Evolutionary conservation across 2,888 invertebrate species (phyloP), one percentile per base, ranked within the genome.

Genomic region (Sussaba pulchella): DNA sequence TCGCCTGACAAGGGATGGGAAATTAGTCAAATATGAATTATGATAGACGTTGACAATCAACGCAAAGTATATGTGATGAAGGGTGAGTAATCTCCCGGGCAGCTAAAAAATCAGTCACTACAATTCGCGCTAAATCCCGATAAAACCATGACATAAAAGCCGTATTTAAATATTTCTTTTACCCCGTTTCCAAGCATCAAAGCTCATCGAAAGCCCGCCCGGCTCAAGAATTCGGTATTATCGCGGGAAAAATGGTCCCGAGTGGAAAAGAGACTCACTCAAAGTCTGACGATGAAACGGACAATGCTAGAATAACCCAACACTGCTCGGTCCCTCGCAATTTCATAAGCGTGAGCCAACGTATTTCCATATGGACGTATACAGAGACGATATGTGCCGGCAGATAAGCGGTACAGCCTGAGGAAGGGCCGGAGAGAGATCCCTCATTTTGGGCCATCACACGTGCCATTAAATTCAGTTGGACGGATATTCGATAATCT

Each of bases 391-490:
- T 26, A n/a, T 6, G 5, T 26, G 26, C 26, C 19, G 12, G 24
- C 14, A 9, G 26, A 14, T 8, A 12, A 26, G 6, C 31, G 31
- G 26, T 54, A 24, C 17, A 14, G 24, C n/a, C 17, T 10, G 24
- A 4, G 69, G 19, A 12, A 14, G 19, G 14, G 1, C 19, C 43
- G 9, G 50, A 78, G 70, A 57, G 64, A 82, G 71, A 81, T 83
- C 82, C 82, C 59, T 74, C 82, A 81, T 81, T 82, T 85, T 83
- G 59, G 75, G 71, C 79, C 84, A 87, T 86, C 85, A 85, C 82
- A 84, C 83, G 83, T 85, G 63, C 78, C 82, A 84, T 86, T 84
- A 85, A 85, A 82, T 79, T 84, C 81, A 79, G 82, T 81, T 79
- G 78, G 84, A 85, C 82, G 80, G 83, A 87, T 82, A 71, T 72